Conservation (phyloP, 2,888 invertebrate genomes). For the Augiades crinisus region DNA sequence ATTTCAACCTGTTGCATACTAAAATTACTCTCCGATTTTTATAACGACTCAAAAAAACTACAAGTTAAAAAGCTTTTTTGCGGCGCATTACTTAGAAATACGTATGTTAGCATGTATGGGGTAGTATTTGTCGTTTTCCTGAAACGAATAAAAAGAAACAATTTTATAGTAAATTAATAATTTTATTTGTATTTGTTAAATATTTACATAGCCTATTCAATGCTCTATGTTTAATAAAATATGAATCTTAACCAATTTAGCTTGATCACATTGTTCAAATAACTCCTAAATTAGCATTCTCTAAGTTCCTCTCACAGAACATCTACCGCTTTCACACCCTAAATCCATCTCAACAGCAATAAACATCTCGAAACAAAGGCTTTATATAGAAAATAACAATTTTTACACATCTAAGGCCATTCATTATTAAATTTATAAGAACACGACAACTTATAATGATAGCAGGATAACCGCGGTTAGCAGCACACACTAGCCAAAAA, state of each 20-base stretch:
- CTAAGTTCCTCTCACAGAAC: slow-evolving; percentile 33
- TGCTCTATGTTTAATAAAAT: slow-evolving; percentile 66
- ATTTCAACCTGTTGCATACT: too few species aligned
- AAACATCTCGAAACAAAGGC: slow-evolving; percentile 51
- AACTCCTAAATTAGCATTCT: slow-evolving; percentile 50
- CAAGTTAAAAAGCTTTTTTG: too few species aligned
- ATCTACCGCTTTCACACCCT: slow-evolving; percentile 27
- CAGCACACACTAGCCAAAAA: too few species aligned
- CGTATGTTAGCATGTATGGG: too few species aligned
- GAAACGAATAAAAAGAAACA: slow-evolving; percentile 31
- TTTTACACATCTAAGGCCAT: slow-evolving; percentile 67
- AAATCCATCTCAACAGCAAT: slow-evolving; percentile 49
- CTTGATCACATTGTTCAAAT: slow-evolving; percentile 72
- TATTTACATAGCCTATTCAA: slow-evolving; percentile 76
- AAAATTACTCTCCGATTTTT: too few species aligned
- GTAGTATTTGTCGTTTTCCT: too few species aligned
- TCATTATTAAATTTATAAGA: slow-evolving; percentile 30
- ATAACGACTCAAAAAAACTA: too few species aligned
- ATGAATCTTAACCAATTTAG: slow-evolving; percentile 75
- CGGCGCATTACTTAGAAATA: too few species aligned
- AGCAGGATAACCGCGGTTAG: too few species aligned
- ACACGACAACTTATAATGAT: slow-evolving; percentile 1
- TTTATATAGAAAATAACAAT: slow-evolving; percentile 50
- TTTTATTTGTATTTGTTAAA: slow-evolving; percentile 74
- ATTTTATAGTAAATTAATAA: slow-evolving; percentile 75